Base-by-base conservation (phyloP, 1,140 invertebrate genomes). In the Teleopsis dalmanni region DNA sequence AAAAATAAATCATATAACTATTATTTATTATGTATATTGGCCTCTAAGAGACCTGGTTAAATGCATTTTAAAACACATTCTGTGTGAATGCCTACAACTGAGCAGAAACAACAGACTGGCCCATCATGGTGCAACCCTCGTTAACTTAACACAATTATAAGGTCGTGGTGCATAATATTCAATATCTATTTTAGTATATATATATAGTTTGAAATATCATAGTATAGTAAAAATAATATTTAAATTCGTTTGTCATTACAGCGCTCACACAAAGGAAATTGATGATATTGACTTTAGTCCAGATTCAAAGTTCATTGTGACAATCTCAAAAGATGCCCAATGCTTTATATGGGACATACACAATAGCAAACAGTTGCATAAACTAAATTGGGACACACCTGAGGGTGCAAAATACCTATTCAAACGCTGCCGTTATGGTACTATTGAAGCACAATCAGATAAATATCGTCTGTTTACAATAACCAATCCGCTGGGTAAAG, bases 231-330 rank as follows among this genome's bases (percentile, higher is more conserved):
- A 27, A 38, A 37, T n/a, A 22, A 6, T 16, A 9, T 23, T 40
- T 7, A 1, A 16, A 25, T 23, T 2, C 4, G 33, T 40, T 26
- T 2, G 21, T 31, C 3, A 3, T 49, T 48, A n/a, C 27, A 55
- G 53, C 53, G 82, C 79, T 23, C 88, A 92, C 59, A 77, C 71
- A 25, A 85, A 84, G 71, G 89, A 92, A 76, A 83, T 96, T 48
- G 92, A 95, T 70, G 92, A 96, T 70, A 64, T 97, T 31, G 91
- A 95, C 72, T 87, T 96, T 63, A 89, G 84, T 73, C 81, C 83
- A 2, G 79, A 81, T 63, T 81, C 85, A 47, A 82, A 80, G 54
- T 76, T 77, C 62, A 63, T 96, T 36, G 84, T 87, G 25, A 91
- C 87, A 57, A 84, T 95, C 45, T 86, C 88, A 0, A 90, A 94